A percentile compares a stretch with the other conserved stretches of the same genome.
Evolutionary conservation across 2,888 invertebrate species (phyloP).

Genomic region (Dusona sp.): DNA sequence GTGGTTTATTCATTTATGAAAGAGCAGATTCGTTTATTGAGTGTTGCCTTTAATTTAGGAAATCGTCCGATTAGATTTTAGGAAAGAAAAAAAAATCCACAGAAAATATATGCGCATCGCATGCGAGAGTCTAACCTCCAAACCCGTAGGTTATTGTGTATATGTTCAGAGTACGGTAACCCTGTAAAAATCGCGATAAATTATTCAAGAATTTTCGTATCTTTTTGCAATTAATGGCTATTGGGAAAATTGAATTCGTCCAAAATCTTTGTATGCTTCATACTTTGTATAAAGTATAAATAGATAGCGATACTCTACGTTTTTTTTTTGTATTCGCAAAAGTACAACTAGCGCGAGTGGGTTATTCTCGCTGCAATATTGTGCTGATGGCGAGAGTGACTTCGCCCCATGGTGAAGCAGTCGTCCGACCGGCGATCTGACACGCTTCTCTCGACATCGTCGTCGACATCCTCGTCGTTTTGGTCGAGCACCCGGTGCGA

Average conservation of each 20-base stretch:
- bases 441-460: constrained; percentile 61
- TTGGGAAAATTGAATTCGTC: neutral
- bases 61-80: neutral
- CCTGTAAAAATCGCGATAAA: neutral
- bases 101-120: too few species aligned
- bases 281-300: too few species aligned
- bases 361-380: neutral
- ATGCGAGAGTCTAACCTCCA: too few species aligned
- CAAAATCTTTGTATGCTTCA: too few species aligned
- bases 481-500: constrained; percentile 62
- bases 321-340: neutral
- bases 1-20: neutral
- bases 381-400: constrained; percentile 45
- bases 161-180: too few species aligned
- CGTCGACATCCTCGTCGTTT: constrained; percentile 59
- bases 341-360: neutral
- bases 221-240: neutral
- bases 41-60: neutral
- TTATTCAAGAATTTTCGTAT: neutral
- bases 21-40: neutral
- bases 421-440: constrained; percentile 55
- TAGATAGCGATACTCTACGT: too few species aligned
- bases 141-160: too few species aligned
- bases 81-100: neutral
- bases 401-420: constrained; percentile 51